A percentile compares a stretch with the other conserved stretches of the same genome.
Conservation (phyloP, 2,113 vertebrate species). For the Pristiophorus japonicus region DNA sequence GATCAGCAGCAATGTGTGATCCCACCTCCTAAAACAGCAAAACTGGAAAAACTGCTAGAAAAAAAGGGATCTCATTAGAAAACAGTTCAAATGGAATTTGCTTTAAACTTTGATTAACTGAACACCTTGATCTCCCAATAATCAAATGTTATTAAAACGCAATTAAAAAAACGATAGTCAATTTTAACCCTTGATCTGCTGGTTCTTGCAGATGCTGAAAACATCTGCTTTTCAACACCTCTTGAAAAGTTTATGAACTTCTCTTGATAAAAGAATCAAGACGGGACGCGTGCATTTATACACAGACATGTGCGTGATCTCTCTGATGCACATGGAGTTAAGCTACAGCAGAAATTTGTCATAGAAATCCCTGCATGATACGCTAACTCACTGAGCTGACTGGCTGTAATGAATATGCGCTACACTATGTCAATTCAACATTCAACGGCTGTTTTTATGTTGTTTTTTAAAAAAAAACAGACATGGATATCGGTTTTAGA, state of each 20-base stretch:
- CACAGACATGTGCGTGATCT: background rate
- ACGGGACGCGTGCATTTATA: background rate
- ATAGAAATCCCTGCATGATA: background rate
- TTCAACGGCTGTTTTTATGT: background rate
- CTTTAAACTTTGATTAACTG: background rate
- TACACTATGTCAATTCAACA: background rate
- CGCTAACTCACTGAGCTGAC: background rate
- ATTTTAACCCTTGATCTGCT: conserved; percentile 14
- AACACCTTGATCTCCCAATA: background rate
- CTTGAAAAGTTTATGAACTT: background rate
- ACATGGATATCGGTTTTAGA: background rate
- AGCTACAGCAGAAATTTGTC: background rate
- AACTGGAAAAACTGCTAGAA: conserved; percentile 6
- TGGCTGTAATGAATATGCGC: background rate
- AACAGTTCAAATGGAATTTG: background rate
- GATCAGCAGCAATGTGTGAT: background rate
- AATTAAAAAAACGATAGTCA: background rate
- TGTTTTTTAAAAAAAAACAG: background rate
- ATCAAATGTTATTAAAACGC: background rate
- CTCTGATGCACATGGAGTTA: background rate
- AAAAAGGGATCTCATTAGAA: background rate
- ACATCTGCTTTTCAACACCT: background rate
- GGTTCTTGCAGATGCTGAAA: background rate
- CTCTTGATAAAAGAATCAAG: background rate
- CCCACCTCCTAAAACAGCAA: background rate